Evolutionary conservation across 2,888 invertebrate genomes (phyloP).

Genomic region (Agrotis exclamationis): DNA sequence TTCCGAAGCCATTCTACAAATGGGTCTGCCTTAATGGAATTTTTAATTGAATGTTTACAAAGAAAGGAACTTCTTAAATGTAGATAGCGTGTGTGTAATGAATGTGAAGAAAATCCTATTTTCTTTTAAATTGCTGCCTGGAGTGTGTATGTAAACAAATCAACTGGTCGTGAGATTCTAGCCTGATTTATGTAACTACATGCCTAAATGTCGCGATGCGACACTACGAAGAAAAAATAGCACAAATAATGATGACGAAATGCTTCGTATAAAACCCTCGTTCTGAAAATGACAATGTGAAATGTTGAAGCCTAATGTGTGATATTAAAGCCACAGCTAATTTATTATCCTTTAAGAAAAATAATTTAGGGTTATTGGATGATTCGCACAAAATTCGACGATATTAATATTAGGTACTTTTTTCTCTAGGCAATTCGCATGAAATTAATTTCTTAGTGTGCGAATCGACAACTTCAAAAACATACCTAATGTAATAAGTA

Average conservation of each 20-base stretch:
- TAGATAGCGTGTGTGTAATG: background rate
- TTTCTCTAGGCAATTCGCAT: too few relatives aligned
- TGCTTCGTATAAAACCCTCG: conserved; percentile 4
- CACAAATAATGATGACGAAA: conserved; percentile 27
- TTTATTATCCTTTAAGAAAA: background rate
- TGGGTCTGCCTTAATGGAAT: conserved; percentile 17
- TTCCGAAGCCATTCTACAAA: conserved; percentile 4
- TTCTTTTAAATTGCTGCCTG: background rate
- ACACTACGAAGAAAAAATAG: conserved; percentile 3
- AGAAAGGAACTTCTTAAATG: background rate
- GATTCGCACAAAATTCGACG: too few relatives aligned
- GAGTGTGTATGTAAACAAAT: background rate
- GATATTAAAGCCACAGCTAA: background rate
- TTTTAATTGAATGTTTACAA: conserved; percentile 24
- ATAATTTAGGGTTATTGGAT: background rate
- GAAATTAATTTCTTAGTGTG: too few relatives aligned
- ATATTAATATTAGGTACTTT: too few relatives aligned
- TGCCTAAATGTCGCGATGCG: too few relatives aligned
- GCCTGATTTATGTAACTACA: background rate
- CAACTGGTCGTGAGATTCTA: background rate
- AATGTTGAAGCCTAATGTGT: conserved; percentile 21
- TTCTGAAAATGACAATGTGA: conserved; percentile 13
- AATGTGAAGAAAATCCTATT: conserved; percentile 1
- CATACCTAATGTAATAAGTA: rapidly evolving
- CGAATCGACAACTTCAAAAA: too few relatives aligned